Conservation (phyloP, 2,113 vertebrate species). For the Eulemur macaco region DNA sequence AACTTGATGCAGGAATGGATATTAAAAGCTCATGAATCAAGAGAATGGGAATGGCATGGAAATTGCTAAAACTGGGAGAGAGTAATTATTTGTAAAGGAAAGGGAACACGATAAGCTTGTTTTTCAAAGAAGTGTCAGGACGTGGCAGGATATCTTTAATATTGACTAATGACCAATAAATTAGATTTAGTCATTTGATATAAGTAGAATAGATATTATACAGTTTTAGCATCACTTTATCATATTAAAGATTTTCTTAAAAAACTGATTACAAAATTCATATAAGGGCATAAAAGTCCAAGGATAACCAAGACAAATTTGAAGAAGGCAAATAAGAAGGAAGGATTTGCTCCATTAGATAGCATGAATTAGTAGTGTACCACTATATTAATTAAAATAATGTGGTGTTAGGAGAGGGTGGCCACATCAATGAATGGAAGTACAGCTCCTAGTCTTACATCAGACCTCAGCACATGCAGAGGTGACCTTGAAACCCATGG, state of each 20-base stretch:
- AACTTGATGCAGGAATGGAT: background rate
- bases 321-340: background rate
- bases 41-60: background rate
- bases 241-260: conserved; percentile 3
- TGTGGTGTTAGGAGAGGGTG: conserved; percentile 10
- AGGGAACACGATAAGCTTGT: background rate
- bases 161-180: conserved; percentile 39
- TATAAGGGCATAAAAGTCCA: background rate
- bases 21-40: background rate
- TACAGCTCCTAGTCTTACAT: background rate
- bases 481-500: background rate
- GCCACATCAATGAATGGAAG: background rate
- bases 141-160: conserved; percentile 31
- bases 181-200: conserved; percentile 53
- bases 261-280: conserved; percentile 39
- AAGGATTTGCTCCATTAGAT: background rate
- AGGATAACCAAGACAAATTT: conserved; percentile 40
- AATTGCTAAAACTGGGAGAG: background rate
- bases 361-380: background rate
- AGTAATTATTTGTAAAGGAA: conserved; percentile 37
- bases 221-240: conserved; percentile 20
- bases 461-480: background rate
- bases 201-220: conserved; percentile 32
- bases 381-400: conserved; percentile 12
- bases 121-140: conserved; percentile 38